A percentile compares a stretch with the other conserved stretches of the same genome.
These are phyloP conservation scores for Platygyra sinensis DNA, from an alignment of 64 coral and sea anemone genomes.

Conservation along the genomic window DNA sequence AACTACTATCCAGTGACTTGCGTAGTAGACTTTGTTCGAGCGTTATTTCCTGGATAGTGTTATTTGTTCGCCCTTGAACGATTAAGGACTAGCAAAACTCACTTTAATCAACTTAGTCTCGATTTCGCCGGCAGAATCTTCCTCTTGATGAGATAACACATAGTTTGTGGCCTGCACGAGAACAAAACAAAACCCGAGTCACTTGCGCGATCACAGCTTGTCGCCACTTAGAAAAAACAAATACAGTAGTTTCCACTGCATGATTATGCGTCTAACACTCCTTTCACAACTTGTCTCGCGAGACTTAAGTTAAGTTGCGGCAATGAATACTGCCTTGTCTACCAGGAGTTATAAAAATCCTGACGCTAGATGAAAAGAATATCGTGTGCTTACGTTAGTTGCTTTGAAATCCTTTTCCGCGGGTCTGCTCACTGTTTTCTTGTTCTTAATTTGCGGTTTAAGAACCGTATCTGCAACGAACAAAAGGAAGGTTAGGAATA, in stretches of 20 bases:
- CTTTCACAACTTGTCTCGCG: too few relatives aligned
- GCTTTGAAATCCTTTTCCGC: slow-evolving; percentile 83
- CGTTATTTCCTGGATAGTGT: too few relatives aligned
- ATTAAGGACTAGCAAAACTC: not conserved
- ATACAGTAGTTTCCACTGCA: not conserved
- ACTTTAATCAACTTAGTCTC: slow-evolving; percentile 98
- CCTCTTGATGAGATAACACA: slow-evolving; percentile 86
- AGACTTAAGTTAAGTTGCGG: not conserved
- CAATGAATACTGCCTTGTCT: not conserved
- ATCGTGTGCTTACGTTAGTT: slow-evolving; percentile 60
- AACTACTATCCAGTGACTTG: too few relatives aligned
- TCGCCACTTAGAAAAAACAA: not conserved
- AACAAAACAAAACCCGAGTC: not conserved
- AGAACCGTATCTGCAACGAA: slow-evolving; percentile 69
- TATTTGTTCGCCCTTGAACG: too few relatives aligned
- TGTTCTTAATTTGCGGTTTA: slow-evolving; percentile 86
- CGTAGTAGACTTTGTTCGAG: too few relatives aligned
- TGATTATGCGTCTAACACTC: too few relatives aligned
- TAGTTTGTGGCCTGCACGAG: slow-evolving; percentile 89
- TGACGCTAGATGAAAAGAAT: not conserved
- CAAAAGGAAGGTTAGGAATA: not conserved
- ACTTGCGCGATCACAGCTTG: not conserved
- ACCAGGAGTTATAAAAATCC: not conserved
- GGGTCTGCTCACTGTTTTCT: slow-evolving; percentile 89
- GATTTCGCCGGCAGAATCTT: slow-evolving; percentile 93